These are phyloP conservation scores for Campylomormyrus numenius DNA, from an alignment of 2,113 vertebrate species.

Conservation along the genomic window DNA sequence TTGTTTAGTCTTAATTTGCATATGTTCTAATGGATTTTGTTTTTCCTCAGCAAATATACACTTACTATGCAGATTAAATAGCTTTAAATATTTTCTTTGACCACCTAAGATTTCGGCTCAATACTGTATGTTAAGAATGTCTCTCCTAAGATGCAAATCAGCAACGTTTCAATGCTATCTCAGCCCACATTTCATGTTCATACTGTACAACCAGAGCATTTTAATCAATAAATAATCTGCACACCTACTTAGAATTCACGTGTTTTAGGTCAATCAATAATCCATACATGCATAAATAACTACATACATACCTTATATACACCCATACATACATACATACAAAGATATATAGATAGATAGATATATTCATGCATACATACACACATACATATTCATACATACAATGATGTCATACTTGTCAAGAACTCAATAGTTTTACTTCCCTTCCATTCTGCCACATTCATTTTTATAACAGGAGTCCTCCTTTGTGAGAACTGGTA, in stretches of 20 bases:
- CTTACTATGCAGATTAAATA: background rate
- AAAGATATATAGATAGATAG: background rate
- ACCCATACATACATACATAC: background rate
- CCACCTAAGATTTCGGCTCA: background rate
- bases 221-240: background rate
- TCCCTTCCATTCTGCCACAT: constrained; percentile 54
- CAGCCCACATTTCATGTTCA: background rate
- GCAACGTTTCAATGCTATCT: background rate
- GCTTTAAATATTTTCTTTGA: background rate
- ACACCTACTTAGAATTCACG: background rate
- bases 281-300: background rate
- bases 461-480: constrained; percentile 60
- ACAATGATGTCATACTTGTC: constrained; percentile 33
- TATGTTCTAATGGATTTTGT: background rate
- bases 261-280: background rate
- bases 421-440: constrained; percentile 60
- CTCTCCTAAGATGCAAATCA: background rate
- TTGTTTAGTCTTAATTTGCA: background rate
- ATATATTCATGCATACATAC: background rate
- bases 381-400: background rate
- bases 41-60: background rate
- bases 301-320: background rate
- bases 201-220: background rate
- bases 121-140: background rate
- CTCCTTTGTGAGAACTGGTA: constrained; percentile 55